Percentiles rank a stretch among this genome's conserved stretches.
Conservation (phyloP, 2,888 invertebrate genomes). For the Bimastos eiseni region DNA sequence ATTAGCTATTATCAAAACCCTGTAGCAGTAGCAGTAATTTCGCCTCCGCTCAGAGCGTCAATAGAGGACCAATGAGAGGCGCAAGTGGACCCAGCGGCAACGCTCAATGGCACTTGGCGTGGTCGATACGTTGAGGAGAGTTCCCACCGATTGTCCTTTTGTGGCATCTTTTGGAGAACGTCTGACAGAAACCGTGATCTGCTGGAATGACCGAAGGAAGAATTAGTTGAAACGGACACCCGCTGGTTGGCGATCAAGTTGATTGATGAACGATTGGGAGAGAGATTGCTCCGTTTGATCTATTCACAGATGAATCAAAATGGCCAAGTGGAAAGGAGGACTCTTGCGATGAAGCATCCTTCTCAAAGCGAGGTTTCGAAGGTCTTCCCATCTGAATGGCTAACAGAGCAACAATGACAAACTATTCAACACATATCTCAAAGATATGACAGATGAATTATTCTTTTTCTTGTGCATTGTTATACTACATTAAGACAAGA, state of each 20-base stretch:
- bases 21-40: too few species aligned
- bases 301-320: neutral
- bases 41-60: neutral
- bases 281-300: neutral
- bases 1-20: too few species aligned
- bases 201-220: neutral
- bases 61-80: neutral
- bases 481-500: neutral
- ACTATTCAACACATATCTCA: neutral
- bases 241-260: neutral
- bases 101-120: neutral
- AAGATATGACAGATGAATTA: neutral
- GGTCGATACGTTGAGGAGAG: neutral
- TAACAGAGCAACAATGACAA: conserved; percentile 7
- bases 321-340: neutral
- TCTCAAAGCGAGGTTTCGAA: conserved; percentile 32
- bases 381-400: conserved; percentile 44
- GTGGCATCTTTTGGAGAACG: neutral
- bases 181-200: neutral
- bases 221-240: neutral
- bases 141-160: neutral
- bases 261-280: neutral
- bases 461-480: too few species aligned
- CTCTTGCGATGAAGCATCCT: neutral
- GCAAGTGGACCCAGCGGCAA: neutral